phyloP scores from a whole-genome alignment of 64 coral and sea anemone genomes.

The Pocillopora verrucosa region DNA sequence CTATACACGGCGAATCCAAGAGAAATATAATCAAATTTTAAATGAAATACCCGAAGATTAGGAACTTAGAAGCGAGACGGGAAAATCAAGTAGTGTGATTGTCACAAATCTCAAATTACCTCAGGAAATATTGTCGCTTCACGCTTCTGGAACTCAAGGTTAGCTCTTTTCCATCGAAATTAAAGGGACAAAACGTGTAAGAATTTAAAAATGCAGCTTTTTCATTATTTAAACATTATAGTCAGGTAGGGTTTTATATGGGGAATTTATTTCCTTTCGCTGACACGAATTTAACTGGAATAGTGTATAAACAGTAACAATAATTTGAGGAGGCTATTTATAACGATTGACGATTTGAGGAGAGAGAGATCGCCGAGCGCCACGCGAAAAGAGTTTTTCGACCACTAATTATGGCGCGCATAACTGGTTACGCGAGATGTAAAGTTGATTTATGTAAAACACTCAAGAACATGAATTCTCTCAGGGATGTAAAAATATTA shows the following conservation, averaged over 20 bases:
- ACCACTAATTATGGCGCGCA: neutral
- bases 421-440: constrained; percentile 26
- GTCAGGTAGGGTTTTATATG: constrained; percentile 33
- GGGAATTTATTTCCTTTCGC: constrained; percentile 20
- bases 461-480: constrained; percentile 64
- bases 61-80: neutral
- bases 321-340: constrained; percentile 36
- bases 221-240: constrained; percentile 47
- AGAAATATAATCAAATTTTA: neutral
- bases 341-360: neutral
- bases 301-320: constrained; percentile 26
- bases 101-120: constrained; percentile 29
- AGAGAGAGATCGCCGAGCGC: neutral
- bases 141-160: neutral
- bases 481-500: constrained; percentile 58
- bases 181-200: constrained; percentile 18
- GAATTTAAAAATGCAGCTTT: constrained; percentile 32
- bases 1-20: neutral
- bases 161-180: neutral
- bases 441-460: constrained; percentile 76
- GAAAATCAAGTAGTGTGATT: neutral
- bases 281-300: constrained; percentile 30
- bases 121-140: constrained; percentile 21
- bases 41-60: constrained; percentile 25
- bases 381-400: constrained; percentile 6